phyloP scores from a whole-genome alignment of 2,888 invertebrate genomes.

The Machimus rusticus region DNA sequence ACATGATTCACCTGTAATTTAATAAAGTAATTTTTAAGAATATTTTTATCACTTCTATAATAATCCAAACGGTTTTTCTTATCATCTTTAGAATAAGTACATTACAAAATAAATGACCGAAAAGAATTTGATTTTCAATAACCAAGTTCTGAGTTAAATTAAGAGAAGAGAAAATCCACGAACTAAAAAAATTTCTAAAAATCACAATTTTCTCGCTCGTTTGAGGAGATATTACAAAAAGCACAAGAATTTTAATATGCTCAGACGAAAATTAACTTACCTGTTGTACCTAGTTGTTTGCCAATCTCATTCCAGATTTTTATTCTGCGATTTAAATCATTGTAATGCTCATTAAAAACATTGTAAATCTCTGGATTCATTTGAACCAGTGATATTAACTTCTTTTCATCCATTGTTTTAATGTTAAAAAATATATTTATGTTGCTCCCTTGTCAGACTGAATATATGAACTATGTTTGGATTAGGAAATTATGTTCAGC shows the following conservation, averaged over 20 bases:
- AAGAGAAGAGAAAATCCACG: too few species aligned
- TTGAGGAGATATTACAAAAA: background rate
- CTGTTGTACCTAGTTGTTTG: background rate
- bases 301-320: background rate
- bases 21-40: background rate
- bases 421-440: background rate
- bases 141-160: too few species aligned
- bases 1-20: background rate
- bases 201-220: too few species aligned
- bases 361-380: background rate
- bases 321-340: background rate
- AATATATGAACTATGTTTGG: background rate
- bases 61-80: too few species aligned
- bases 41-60: too few species aligned
- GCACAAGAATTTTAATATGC: background rate
- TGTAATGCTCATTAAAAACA: background rate
- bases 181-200: too few species aligned
- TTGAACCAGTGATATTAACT: background rate
- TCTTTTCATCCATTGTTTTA: background rate
- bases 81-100: too few species aligned
- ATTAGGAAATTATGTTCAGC: background rate
- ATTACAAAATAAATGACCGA: too few species aligned
- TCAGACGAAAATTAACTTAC: background rate
- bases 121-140: too few species aligned
- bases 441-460: background rate